phyloP scores from a whole-genome alignment of 2,888 invertebrate species.

The Ormia ochracea region DNA sequence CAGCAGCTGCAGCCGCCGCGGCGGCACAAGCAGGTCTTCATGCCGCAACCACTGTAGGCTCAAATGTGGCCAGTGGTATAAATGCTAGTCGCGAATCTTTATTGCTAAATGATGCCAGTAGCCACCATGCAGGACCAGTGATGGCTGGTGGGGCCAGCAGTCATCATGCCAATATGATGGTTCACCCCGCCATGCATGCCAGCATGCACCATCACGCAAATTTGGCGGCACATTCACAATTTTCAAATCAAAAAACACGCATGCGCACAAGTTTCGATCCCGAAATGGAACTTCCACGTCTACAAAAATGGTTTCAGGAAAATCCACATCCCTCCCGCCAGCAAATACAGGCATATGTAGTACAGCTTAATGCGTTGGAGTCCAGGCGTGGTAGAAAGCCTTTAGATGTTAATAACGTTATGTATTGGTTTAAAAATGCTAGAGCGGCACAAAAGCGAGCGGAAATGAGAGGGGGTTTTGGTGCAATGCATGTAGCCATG shows the following conservation, averaged over 20 bases:
- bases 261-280: conserved; percentile 98
- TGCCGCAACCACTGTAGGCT: conserved; percentile 67
- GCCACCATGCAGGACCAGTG: conserved; percentile 61
- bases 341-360: conserved; percentile 96
- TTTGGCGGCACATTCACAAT: conserved; percentile 81
- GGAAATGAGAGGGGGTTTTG: conserved; percentile 82
- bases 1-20: conserved; percentile 79
- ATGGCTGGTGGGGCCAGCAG: conserved; percentile 58
- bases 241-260: conserved; percentile 88
- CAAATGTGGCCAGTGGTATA: conserved; percentile 59
- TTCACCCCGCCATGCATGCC: conserved; percentile 85
- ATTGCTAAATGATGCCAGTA: conserved; percentile 67
- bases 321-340: conserved; percentile 98
- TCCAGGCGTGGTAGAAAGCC: conserved; percentile 95
- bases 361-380: conserved; percentile 93
- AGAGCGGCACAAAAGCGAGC: conserved; percentile 96
- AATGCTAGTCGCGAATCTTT: conserved; percentile 70
- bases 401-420: conserved; percentile 95
- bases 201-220: conserved; percentile 80
- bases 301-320: conserved; percentile 97
- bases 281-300: conserved; percentile 94
- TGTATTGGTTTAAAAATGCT: conserved; percentile 98
- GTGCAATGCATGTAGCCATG: conserved; percentile 73
- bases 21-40: conserved; percentile 74
- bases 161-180: conserved; percentile 75